Evolutionary conservation across 1,140 invertebrate genomes (phyloP).

Genomic region (Danaus melanippus): DNA sequence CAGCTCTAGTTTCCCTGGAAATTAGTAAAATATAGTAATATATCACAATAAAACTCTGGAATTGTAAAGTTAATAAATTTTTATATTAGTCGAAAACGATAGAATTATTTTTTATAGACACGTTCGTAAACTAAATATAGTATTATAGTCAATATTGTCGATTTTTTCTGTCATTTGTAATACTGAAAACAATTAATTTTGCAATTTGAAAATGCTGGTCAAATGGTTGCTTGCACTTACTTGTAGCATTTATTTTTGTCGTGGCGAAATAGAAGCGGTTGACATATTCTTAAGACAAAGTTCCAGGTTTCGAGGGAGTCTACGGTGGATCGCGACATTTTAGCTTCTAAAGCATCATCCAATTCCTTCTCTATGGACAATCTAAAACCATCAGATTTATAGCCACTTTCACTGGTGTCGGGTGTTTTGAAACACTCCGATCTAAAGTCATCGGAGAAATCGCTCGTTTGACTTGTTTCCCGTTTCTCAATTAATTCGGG

Average conservation of each 20-base stretch:
- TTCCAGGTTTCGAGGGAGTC: constrained; percentile 61
- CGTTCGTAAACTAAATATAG: no score
- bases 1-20: constrained; percentile 37
- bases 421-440: constrained; percentile 46
- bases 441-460: constrained; percentile 40
- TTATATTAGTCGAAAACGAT: no score
- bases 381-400: constrained; percentile 37
- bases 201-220: not conserved
- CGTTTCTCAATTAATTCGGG: constrained; percentile 46
- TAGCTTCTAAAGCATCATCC: constrained; percentile 22
- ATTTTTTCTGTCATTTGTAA: no score
- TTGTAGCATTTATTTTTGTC: constrained; percentile 61
- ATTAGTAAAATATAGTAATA: not conserved
- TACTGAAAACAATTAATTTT: no score
- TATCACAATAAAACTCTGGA: constrained; percentile 5
- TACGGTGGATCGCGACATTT: constrained; percentile 41
- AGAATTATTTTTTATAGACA: no score
- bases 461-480: constrained; percentile 32
- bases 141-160: no score
- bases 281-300: constrained; percentile 61
- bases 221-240: constrained; percentile 27
- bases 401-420: constrained; percentile 37
- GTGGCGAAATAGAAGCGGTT: constrained; percentile 59
- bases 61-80: no score
- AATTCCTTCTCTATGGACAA: constrained; percentile 47